These are phyloP conservation scores for Prinia subflava DNA, from an alignment of 2,113 vertebrate species.

Conservation along the genomic window DNA sequence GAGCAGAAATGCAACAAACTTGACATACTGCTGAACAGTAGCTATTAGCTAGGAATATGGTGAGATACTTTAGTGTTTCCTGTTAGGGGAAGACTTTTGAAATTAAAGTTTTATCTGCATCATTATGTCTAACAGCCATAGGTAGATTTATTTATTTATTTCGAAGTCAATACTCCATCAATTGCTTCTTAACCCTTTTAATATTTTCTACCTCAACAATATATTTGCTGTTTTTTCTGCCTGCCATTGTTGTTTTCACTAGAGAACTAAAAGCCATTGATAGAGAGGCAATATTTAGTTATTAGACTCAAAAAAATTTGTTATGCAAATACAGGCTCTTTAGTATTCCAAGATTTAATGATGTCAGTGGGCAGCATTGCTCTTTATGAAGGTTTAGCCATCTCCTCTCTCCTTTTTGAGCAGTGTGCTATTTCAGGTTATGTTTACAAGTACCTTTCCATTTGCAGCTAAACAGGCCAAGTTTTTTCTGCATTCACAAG, in stretches of 20 bases:
- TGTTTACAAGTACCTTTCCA: background rate
- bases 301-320: background rate
- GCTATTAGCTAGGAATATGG: background rate
- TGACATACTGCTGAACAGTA: background rate
- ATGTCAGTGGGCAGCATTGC: accelerated
- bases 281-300: background rate
- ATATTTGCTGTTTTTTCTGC: background rate
- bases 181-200: background rate
- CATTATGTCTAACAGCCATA: background rate
- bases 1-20: background rate
- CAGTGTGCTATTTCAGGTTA: background rate
- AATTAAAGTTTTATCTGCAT: background rate
- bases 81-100: background rate
- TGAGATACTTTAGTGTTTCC: background rate
- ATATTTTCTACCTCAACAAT: background rate
- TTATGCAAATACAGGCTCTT: background rate
- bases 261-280: background rate
- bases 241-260: background rate
- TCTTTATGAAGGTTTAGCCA: background rate
- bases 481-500: background rate
- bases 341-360: background rate
- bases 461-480: background rate
- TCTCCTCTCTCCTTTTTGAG: background rate
- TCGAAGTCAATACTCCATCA: background rate
- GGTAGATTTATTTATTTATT: background rate